Conservation (phyloP, 1,140 invertebrate genomes). For the Neodiprion lecontei region DNA sequence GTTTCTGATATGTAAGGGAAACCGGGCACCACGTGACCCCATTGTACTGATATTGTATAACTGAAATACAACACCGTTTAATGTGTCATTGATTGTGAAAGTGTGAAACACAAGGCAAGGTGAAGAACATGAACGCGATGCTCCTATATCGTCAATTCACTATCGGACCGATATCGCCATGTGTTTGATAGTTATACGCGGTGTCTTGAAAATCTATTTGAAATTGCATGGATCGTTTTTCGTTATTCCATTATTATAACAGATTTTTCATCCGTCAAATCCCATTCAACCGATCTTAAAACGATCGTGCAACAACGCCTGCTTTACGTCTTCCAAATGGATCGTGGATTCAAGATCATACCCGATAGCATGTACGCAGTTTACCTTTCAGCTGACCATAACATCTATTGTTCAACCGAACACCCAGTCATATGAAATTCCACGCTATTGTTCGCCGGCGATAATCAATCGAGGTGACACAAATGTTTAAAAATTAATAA, state of each 20-base stretch:
- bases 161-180: background rate
- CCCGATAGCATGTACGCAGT: background rate
- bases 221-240: too few relatives aligned
- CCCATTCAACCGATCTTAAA: too few relatives aligned
- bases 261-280: too few relatives aligned
- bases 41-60: constrained; percentile 62
- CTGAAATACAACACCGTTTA: constrained; percentile 46
- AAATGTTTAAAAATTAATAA: too few relatives aligned
- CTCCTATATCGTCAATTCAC: background rate
- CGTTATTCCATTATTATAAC: too few relatives aligned
- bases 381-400: background rate
- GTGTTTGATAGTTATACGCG: too few relatives aligned
- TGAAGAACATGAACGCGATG: too few relatives aligned
- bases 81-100: constrained; percentile 14
- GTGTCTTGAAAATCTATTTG: too few relatives aligned
- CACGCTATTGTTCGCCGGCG: background rate
- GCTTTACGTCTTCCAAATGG: too few relatives aligned
- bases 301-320: too few relatives aligned
- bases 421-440: background rate
- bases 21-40: constrained; percentile 62
- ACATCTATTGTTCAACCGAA: background rate
- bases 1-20: constrained; percentile 72
- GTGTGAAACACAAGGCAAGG: background rate
- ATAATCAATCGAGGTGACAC: background rate
- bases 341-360: too few relatives aligned